Evolutionary conservation across 2,113 vertebrate species (phyloP), one percentile per base, ranked within the genome.

Genomic region (Motacilla tschutschensis): DNA sequence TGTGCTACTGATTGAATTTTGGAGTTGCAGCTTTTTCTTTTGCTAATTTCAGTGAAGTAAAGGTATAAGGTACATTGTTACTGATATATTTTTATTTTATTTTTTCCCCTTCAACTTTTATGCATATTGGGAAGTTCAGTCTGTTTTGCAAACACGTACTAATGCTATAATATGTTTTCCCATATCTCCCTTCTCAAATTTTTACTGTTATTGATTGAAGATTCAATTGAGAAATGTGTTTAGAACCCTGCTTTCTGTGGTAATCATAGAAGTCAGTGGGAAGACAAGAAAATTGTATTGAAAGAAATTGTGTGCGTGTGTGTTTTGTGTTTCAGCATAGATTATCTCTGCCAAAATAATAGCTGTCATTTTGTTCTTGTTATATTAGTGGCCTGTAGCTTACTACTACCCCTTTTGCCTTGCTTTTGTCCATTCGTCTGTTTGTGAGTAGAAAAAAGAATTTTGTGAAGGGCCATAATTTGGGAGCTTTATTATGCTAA

Each of bases 221-320:
- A 97, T 97, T 97, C 96, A 97, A 87, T 97, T 97, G 96, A 97
- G 96, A 97, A 97, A 96, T 95, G 95, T 97, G 92, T 97, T 97
- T 97, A 97, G 97, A 97, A 97, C 95, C 95, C 93, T 95, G 97
- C 96, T 97, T 97, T 97, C 96, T 86, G 88, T 96, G 90, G 95
- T 97, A 97, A 97, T 98, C 96, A 97, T 91, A 96, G 94, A 97
- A 97, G 97, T 97, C 97, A 98, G 97, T 97, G 97, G 97, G 97
- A 96, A 98, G 97, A 98, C 97, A 97, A 97, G 97, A 97, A 97
- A 97, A 98, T 97, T 97, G 96, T 96, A 96, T 97, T 97, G 97
- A 96, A 96, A 97, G 95, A 97, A 97, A 97, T 97, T 96, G 95
- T 97, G 96, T 94, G 94, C 89, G 83, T 96, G 94, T 96, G 94